Base-by-base conservation (phyloP, 2,888 invertebrate genomes). In the Mesorhabditis sp. region DNA sequence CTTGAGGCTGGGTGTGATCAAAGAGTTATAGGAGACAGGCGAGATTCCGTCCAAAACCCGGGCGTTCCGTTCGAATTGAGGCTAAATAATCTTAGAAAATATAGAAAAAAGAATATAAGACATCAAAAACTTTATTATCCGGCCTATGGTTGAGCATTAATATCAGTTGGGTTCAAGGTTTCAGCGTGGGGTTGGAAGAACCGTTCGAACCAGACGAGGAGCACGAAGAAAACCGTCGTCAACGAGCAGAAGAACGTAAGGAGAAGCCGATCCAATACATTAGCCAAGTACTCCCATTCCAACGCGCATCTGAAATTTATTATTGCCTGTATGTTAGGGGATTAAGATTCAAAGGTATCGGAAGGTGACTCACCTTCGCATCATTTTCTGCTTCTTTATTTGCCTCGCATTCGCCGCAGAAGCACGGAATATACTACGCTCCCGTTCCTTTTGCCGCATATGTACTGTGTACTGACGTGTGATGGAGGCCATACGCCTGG, bases 231-330 rank as follows among this genome's bases (percentile, higher is more conserved):
- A 50, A 75, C 67, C 42, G 80, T 70, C 4, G 84, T 82, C 61
- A 83, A 75, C 5, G 76, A 68, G 63, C 74, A 75, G 75, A 84
- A 84, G 6, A 83, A 45, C n/a, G 78, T 77, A 10, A 84, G 76
- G 2, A 84, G 78, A 7, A 77, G 71, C 6, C 84, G 76, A 70
- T 84, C 84, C 66, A 84, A 74, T 15, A 83, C 80, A 66, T 81
- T 83, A 4, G 84, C 83, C 50, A 84, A 68, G 70, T 78, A 84
- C 68, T 84, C 84, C 84, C 84, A 84, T 72, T 84, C 84, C 67
- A 84, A 66, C 0, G 82, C 80, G 65, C 82, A 80, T 67, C 83
- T 78, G 76, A 42, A 76, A 76, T 28, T 28, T 28, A 28, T 28
- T 28, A 28, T 28, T 28, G 28, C 28, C 28, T 28, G 28, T 28